Base-by-base conservation (phyloP, 2,888 invertebrate genomes). In the Augochlorella aurata region DNA sequence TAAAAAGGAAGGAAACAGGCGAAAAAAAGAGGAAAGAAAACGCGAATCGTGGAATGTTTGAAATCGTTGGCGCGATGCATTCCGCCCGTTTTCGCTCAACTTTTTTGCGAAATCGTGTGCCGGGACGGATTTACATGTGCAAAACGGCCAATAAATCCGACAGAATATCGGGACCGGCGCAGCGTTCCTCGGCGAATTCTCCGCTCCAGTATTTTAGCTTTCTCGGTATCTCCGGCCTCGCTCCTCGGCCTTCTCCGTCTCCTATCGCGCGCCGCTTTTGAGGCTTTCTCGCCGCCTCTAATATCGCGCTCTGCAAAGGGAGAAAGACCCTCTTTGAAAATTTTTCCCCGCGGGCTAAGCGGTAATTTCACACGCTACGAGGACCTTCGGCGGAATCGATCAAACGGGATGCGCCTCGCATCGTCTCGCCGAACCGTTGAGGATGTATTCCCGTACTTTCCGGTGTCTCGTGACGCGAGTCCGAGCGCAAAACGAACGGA, bases 91-190 rank as follows among this genome's bases (percentile, higher is more conserved):
- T 65, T 49, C 72, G 72, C 71, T 44, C 74, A 44, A 66, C 67
- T 74, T 84, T 80, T 79, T 69, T 38, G 78, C 38, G 75, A 82
- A 85, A 83, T 83, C 72, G 77, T 61, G 29, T 61, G 66, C 50
- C 77, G 77, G 9, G 67, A 38, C 81, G 77, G 79, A 88, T 88
- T 88, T 88, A 85, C 87, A 88, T 83, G 84, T 71, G 66, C 83
- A 74, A 79, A 84, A 83, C 81, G 84, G 81, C 84, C 87, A 85
- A 88, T 88, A 88, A 88, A 88, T 88, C 86, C 84, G 68, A 58
- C 75, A 77, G 86, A 88, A 88, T 88, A 88, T 87, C 82, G 83
- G 73, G 24, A 66, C 47, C 73, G 54, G 52, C 52, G 9, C 76
- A 72, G 79, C 71, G 78, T 83, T 83, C 67, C 72, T 78, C 77